phyloP scores from a whole-genome alignment of 2,797 vertebrate genomes.

The Chromis chromis region DNA sequence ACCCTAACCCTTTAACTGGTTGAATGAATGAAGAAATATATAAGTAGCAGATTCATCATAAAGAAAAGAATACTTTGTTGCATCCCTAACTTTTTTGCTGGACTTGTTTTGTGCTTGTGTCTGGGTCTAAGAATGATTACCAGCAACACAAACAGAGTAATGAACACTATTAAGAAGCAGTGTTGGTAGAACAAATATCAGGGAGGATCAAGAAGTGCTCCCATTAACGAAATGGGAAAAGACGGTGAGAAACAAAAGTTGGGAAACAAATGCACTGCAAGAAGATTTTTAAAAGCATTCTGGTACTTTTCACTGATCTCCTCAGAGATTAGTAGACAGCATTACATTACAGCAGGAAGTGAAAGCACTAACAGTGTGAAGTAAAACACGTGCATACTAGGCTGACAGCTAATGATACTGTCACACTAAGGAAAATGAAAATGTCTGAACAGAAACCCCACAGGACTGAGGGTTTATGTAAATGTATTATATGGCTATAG shows the following conservation, averaged over 20 bases:
- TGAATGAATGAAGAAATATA: too few relatives aligned
- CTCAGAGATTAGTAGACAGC: conserved; percentile 2
- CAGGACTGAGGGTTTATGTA: not conserved
- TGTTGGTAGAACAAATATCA: conserved; percentile 45
- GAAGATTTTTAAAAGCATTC: conserved; percentile 49
- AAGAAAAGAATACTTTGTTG: too few relatives aligned
- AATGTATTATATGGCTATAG: not conserved
- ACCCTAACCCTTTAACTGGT: too few relatives aligned
- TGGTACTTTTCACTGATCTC: conserved; percentile 37
- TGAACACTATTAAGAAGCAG: conserved; percentile 55
- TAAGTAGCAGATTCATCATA: too few relatives aligned
- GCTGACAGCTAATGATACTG: conserved; percentile 29
- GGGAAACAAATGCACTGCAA: conserved; percentile 25
- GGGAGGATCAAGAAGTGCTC: conserved; percentile 32
- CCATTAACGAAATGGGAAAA: conserved; percentile 34
- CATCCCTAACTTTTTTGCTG: too few relatives aligned
- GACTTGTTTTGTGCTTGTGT: not conserved
- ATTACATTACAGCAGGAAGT: conserved; percentile 39
- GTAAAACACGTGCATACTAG: not conserved
- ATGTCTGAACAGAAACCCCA: not conserved
- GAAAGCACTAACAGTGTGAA: conserved; percentile 17
- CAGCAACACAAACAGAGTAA: conserved; percentile 35
- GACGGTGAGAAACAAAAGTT: conserved; percentile 41
- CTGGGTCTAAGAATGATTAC: conserved; percentile 29
- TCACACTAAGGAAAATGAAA: conserved; percentile 35